phyloP scores from a whole-genome alignment of 1,140 invertebrate genomes.

The Hypothenemus hampei region DNA sequence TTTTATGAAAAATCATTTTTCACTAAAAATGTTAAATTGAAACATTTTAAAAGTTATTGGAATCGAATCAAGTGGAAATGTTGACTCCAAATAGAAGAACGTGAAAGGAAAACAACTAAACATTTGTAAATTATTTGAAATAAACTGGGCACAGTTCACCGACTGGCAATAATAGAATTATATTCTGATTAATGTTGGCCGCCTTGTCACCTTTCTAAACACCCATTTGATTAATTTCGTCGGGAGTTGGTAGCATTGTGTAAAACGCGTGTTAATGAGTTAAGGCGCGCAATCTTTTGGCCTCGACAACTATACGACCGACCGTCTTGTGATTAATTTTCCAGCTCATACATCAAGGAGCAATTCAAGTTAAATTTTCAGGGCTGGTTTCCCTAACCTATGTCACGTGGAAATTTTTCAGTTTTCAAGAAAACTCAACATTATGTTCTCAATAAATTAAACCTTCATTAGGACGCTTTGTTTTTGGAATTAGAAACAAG shows the following conservation, averaged over 20 bases:
- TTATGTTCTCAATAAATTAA: no score
- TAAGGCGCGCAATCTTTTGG: conserved; percentile 24
- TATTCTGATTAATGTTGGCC: conserved; percentile 30
- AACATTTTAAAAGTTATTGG: neutral
- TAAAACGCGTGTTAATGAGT: conserved; percentile 29
- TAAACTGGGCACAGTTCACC: conserved; percentile 19
- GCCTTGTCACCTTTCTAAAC: conserved; percentile 28
- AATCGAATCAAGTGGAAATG: no score
- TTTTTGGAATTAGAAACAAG: no score
- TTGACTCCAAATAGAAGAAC: no score
- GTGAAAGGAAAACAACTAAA: no score
- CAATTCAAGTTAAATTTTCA: no score
- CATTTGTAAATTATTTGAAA: conserved; percentile 12
- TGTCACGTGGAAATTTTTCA: no score
- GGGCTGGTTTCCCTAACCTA: no score
- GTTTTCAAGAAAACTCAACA: no score
- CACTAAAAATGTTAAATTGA: neutral
- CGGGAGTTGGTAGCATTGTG: conserved; percentile 26
- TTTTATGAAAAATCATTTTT: no score
- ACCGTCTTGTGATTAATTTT: conserved; percentile 25
- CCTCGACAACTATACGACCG: conserved; percentile 8
- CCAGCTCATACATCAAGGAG: conserved; percentile 22
- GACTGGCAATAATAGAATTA: conserved; percentile 28
- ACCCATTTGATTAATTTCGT: conserved; percentile 25
- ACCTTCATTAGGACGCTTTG: no score